phyloP scores from a whole-genome alignment of 1,140 invertebrate genomes.

The Eupeodes corollae region DNA sequence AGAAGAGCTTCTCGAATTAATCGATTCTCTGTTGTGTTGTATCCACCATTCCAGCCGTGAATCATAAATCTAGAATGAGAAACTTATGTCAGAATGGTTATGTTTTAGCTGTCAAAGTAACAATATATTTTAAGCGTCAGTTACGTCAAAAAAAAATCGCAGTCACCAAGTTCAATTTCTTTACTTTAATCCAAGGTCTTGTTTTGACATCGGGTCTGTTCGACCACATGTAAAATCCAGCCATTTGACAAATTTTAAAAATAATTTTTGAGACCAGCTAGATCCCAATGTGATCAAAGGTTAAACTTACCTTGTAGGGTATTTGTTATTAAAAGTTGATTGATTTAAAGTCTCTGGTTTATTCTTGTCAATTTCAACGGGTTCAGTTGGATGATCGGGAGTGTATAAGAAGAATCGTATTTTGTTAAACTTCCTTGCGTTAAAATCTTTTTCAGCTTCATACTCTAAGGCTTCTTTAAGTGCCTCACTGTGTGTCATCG shows the following conservation, averaged over 20 bases:
- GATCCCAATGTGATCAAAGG: not conserved
- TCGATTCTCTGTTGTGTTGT: not conserved
- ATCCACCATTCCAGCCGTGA: slow-evolving; percentile 1
- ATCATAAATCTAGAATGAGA: not conserved
- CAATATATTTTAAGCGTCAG: no score
- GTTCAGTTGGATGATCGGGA: not conserved
- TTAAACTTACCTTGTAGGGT: not conserved
- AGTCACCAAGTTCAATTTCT: no score
- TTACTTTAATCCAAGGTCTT: no score
- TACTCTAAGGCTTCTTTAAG: no score
- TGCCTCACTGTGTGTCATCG: no score
- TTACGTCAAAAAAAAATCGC: no score
- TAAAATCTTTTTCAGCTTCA: no score
- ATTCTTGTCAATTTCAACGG: not conserved
- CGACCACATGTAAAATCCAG: no score
- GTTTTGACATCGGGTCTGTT: no score
- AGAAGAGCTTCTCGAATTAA: slow-evolving; percentile 38
- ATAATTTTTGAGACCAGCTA: not conserved
- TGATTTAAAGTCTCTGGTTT: not conserved
- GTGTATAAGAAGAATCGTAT: not conserved
- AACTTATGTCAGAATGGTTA: not conserved
- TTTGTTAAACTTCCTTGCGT: no score
- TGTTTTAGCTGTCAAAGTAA: no score
- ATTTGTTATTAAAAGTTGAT: not conserved
- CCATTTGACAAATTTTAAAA: no score